These are phyloP conservation scores for Tringa solitaria DNA, from an alignment of 2,113 vertebrate species.

Conservation along the genomic window DNA sequence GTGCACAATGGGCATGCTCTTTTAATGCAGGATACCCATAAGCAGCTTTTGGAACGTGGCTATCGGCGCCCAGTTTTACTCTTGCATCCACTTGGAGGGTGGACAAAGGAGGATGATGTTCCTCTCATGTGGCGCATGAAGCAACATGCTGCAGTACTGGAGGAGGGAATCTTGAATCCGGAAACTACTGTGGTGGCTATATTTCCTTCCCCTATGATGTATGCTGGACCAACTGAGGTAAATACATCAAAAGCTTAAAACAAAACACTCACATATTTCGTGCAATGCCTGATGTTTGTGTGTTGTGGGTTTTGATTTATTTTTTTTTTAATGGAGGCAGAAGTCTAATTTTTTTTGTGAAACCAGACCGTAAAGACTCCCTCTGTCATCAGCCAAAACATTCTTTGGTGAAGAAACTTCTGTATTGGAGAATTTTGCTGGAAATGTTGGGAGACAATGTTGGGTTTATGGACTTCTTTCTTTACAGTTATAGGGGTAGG, in stretches of 20 bases:
- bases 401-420: neutral
- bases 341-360: neutral
- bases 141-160: slow-evolving; percentile 93
- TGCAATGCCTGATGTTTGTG: neutral
- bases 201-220: slow-evolving; percentile 99
- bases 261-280: neutral
- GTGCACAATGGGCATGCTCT: slow-evolving; percentile 97
- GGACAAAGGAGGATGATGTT: slow-evolving; percentile 98
- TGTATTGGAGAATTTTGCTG: neutral
- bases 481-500: neutral
- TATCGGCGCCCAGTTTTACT: slow-evolving; percentile 93
- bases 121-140: slow-evolving; percentile 95
- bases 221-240: slow-evolving; percentile 98
- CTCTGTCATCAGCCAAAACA: neutral
- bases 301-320: neutral
- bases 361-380: neutral
- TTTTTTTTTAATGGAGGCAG: neutral
- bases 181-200: slow-evolving; percentile 93
- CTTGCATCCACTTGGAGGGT: slow-evolving; percentile 94
- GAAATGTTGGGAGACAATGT: neutral
- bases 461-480: neutral
- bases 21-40: slow-evolving; percentile 96
- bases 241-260: neutral
- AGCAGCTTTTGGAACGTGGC: slow-evolving; percentile 88
- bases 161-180: slow-evolving; percentile 88